A percentile compares a stretch with the other conserved stretches of the same genome.
These are phyloP conservation scores for Rapana venosa DNA, from an alignment of 2,888 invertebrate species.

Conservation along the genomic window DNA sequence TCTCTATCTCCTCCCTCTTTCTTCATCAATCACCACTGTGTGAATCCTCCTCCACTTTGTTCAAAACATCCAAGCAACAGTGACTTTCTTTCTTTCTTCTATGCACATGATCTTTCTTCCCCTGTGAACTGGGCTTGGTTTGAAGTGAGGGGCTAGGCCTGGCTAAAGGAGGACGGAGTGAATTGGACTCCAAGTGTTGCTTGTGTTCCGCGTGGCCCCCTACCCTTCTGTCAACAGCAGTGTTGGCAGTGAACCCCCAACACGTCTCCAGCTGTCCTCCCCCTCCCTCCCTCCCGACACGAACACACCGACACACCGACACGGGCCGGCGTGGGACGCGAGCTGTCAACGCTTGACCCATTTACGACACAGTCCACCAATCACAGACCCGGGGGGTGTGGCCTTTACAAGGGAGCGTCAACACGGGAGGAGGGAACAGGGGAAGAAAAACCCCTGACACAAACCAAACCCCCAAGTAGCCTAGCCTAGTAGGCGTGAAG, in stretches of 20 bases:
- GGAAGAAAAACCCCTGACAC: neutral
- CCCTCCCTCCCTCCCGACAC: constrained; percentile 2
- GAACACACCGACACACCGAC: neutral
- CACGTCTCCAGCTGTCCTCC: neutral
- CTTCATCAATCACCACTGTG: too few species aligned
- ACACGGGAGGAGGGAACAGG: constrained; percentile 4
- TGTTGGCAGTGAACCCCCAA: neutral
- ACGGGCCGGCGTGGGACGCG: neutral
- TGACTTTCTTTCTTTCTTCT: too few species aligned
- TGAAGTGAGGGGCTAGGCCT: too few species aligned
- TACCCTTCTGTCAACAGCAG: neutral
- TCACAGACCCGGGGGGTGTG: neutral
- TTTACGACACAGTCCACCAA: neutral
- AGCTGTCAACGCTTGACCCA: constrained; percentile 20
- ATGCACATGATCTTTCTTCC: too few species aligned
- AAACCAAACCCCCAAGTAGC: too few species aligned
- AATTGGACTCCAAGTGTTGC: neutral
- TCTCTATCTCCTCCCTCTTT: too few species aligned
- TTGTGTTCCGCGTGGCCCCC: neutral
- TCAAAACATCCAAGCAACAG: too few species aligned
- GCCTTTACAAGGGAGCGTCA: neutral
- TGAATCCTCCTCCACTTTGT: too few species aligned
- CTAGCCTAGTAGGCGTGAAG: too few species aligned
- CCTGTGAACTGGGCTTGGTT: too few species aligned
- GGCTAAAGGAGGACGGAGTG: too few species aligned